Base-by-base conservation (phyloP, 2,113 vertebrate genomes). In the Stigmatopora nigra region DNA sequence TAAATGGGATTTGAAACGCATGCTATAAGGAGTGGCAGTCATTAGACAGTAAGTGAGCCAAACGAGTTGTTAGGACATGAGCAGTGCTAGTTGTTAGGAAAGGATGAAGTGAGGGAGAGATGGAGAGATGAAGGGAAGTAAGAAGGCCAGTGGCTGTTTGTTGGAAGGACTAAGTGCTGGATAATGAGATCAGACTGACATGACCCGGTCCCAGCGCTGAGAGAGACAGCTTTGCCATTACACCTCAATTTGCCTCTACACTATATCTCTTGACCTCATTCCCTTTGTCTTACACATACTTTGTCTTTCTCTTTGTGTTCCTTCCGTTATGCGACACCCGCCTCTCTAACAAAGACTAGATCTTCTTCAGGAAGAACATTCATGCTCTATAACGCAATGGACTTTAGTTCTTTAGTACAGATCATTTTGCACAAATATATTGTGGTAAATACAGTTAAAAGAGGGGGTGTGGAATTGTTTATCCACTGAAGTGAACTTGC, bases 11-110 rank as follows among this genome's bases (percentile, higher is more conserved):
- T 87, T 86, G 82, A 86, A 86, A 82, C 79, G 71, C 78, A 72
- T 80, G 79, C 76, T 79, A 84, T 88, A 84, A 87, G 87, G 84
- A 87, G 84, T 82, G 86, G 82, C 84, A 86, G 82, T 86, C 87
- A 88, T 87, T 88, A 88, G 85, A 86, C 85, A 80, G 87, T 88
- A 88, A 88, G 87, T 88, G 87, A 88, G 85, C 84, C 87, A 84
- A 83, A 84, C 84, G 70, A 88, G 85, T 88, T 87, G 87, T 88
- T 88, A 88, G 87, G 84, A 88, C 87, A 86, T 85, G 82, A 88
- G 81, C 82, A 69, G 77, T 75, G 74, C 79, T 79, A 78, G 86
- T 89, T 79, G 81, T 88, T 88, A 88, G 82, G 79, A 83, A 74
- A 69, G 81, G 75, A 85, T 81, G 73, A 82, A 83, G 81, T 63